A percentile compares a stretch with the other conserved stretches of the same genome.
These are phyloP conservation scores for Mormoops blainvillei DNA, from an alignment of 2,113 vertebrate genomes.

Conservation along the genomic window DNA sequence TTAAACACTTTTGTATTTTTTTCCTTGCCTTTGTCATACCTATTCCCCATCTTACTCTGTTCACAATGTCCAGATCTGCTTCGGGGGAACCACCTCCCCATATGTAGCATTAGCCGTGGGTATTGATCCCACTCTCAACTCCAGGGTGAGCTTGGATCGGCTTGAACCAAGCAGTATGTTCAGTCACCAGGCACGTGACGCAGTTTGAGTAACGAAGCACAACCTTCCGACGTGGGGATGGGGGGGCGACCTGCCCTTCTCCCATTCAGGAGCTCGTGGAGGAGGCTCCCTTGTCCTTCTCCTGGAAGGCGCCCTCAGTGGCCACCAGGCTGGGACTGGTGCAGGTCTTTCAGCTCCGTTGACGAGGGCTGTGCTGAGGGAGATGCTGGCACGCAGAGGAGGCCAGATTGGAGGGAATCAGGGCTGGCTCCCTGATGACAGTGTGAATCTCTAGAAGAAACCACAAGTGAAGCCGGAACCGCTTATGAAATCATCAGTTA, in stretches of 20 bases:
- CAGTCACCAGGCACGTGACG: background rate
- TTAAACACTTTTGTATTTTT: background rate
- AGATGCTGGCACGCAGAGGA: background rate
- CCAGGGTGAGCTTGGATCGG: background rate
- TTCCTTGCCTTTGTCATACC: background rate
- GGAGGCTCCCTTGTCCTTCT: background rate
- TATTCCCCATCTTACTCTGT: background rate
- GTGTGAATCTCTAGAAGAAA: background rate
- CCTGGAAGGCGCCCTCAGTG: background rate
- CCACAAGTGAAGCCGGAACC: background rate
- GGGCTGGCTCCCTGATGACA: background rate
- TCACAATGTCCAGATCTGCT: background rate
- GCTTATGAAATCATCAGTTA: background rate
- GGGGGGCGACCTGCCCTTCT: background rate
- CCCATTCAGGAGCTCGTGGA: rapidly evolving
- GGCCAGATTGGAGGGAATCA: background rate
- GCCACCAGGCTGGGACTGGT: background rate
- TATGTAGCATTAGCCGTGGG: background rate
- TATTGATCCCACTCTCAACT: background rate
- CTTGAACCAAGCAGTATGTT: background rate
- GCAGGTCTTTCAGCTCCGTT: background rate
- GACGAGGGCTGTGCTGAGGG: background rate
- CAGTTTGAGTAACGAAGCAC: background rate
- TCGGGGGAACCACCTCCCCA: background rate
- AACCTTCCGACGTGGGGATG: too few relatives aligned